A percentile compares a stretch with the other conserved stretches of the same genome.
phyloP scores from a whole-genome alignment of 2,888 invertebrate genomes.

The Platycheirus rosarum region DNA sequence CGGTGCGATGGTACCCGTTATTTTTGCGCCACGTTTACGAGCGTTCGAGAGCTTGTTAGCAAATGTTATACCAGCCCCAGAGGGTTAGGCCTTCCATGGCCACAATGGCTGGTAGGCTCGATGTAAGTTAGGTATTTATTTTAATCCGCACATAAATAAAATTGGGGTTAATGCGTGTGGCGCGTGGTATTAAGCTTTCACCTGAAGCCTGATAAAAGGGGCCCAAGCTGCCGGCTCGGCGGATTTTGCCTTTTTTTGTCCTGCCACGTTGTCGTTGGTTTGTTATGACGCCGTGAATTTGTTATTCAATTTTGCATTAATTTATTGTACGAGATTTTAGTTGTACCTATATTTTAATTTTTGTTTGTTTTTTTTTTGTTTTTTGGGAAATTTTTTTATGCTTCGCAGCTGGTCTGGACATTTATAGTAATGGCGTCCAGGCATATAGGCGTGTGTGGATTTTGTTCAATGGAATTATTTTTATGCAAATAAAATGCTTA shows the following conservation, averaged over 20 bases:
- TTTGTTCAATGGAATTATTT: conserved; percentile 13
- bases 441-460: conserved; percentile 13
- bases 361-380: neutral
- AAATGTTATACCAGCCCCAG: conserved; percentile 56
- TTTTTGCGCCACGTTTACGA: conserved; percentile 60
- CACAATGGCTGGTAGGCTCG: neutral
- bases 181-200: conserved; percentile 69
- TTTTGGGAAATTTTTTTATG: no score
- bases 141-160: conserved; percentile 74
- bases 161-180: conserved; percentile 73
- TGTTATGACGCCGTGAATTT: conserved; percentile 71
- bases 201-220: conserved; percentile 67
- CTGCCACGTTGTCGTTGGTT: conserved; percentile 48
- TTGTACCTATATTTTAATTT: neutral
- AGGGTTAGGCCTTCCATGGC: conserved; percentile 2
- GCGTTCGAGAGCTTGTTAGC: conserved; percentile 68
- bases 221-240: conserved; percentile 10
- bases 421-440: conserved; percentile 50
- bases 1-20: conserved; percentile 52
- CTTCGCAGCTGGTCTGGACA: conserved; percentile 31
- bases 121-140: conserved; percentile 50
- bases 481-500: conserved; percentile 67
- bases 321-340: conserved; percentile 61
- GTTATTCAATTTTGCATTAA: conserved; percentile 73
- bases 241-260: conserved; percentile 20